Conservation (phyloP, 2,797 vertebrate species). For the Enteromius anoplus region DNA sequence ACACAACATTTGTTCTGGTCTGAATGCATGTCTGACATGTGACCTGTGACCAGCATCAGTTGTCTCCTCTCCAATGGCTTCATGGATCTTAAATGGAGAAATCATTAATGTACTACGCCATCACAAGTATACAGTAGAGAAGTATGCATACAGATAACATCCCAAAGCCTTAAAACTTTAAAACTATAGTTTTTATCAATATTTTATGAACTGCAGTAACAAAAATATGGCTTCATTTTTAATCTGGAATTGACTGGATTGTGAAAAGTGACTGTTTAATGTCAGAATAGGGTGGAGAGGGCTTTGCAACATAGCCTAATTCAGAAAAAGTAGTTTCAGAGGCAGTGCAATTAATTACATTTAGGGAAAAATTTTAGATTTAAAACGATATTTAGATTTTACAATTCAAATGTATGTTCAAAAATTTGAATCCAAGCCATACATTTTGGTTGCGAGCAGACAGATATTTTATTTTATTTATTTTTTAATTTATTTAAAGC, state of each 20-base stretch:
- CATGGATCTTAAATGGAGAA: slow-evolving; percentile 8
- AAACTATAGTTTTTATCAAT: not conserved
- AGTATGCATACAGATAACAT: not conserved
- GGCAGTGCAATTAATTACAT: not conserved
- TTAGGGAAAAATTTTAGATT: not conserved
- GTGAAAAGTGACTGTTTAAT: not conserved
- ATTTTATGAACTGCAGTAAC: not conserved
- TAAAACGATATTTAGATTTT: too few species aligned
- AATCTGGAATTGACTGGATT: not conserved
- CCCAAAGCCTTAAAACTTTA: not conserved
- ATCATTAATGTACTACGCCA: not conserved
- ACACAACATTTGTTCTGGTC: not conserved
- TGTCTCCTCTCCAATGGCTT: not conserved
- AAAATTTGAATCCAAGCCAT: not conserved
- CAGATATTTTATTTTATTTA: not conserved
- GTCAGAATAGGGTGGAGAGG: not conserved
- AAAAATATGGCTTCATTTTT: not conserved
- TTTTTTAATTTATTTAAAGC: not conserved
- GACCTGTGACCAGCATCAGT: not conserved
- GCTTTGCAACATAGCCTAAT: not conserved
- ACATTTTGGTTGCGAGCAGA: not conserved
- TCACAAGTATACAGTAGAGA: not conserved
- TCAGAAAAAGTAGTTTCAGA: not conserved
- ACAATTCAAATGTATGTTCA: not conserved
- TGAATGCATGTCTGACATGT: not conserved